Conservation (phyloP, 2,888 invertebrate genomes). For the Limnephilus marmoratus region DNA sequence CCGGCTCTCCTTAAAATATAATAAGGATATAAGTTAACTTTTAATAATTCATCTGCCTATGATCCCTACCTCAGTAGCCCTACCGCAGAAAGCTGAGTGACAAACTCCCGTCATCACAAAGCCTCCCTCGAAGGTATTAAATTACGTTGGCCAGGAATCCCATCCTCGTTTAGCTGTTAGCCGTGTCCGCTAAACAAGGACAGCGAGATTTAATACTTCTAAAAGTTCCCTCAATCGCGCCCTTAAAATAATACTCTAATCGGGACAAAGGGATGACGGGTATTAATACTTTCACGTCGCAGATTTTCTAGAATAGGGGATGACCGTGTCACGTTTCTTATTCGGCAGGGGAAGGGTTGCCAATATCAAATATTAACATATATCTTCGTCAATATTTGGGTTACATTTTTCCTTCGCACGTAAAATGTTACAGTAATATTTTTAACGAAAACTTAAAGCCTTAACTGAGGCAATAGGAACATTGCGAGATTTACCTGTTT, state of each 20-base stretch:
- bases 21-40: slow-evolving; percentile 34
- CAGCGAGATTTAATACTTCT: slow-evolving; percentile 55
- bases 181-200: slow-evolving; percentile 37
- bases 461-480: not conserved
- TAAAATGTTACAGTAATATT: not conserved
- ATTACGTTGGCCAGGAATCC: slow-evolving; percentile 20
- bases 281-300: slow-evolving; percentile 53
- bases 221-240: slow-evolving; percentile 53
- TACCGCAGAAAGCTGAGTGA: slow-evolving; percentile 27
- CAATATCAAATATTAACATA: slow-evolving; percentile 33
- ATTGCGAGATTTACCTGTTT: not conserved
- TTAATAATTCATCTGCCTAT: slow-evolving; percentile 39
- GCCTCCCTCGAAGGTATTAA: slow-evolving; percentile 46
- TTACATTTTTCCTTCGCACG: not conserved
- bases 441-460: not conserved
- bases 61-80: not conserved
- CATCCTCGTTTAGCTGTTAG: slow-evolving; percentile 31
- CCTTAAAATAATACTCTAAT: slow-evolving; percentile 61
- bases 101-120: slow-evolving; percentile 39
- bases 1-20: slow-evolving; percentile 8
- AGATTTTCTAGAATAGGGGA: slow-evolving; percentile 48
- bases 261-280: slow-evolving; percentile 54
- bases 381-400: slow-evolving; percentile 6
- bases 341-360: slow-evolving; percentile 19
- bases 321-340: slow-evolving; percentile 49